Percentiles rank a stretch among this genome's conserved stretches.
phyloP scores from a whole-genome alignment of 2,113 vertebrate genomes.

The Puffinus mauretanicus region DNA sequence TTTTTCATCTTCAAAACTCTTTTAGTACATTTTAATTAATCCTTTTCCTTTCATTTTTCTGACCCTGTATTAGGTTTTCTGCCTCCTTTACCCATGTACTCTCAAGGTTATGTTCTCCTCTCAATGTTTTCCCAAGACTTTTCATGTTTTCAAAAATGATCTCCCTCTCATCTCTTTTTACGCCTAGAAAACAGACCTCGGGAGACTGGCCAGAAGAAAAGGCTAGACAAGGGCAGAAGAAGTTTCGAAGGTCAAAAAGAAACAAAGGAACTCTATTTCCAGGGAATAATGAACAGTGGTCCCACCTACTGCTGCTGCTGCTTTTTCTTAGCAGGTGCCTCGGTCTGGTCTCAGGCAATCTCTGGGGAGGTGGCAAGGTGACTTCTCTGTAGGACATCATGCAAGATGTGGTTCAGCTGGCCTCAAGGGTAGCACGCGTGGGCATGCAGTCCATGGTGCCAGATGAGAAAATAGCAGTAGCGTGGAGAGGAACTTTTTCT shows the following conservation, averaged over 20 bases:
- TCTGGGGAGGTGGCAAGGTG: background rate
- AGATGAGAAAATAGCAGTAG: background rate
- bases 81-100: background rate
- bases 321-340: background rate
- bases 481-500: background rate
- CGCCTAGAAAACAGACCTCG: background rate
- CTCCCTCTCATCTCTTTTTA: background rate
- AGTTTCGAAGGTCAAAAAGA: background rate
- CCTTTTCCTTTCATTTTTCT: background rate
- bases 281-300: background rate
- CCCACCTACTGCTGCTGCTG: background rate
- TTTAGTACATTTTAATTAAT: conserved; percentile 44
- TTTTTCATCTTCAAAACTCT: conserved; percentile 24
- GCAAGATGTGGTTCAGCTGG: background rate
- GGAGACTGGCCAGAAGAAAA: background rate
- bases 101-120: conserved; percentile 16
- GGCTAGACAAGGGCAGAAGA: background rate
- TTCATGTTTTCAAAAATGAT: background rate
- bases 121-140: background rate
- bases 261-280: background rate
- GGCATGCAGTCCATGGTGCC: background rate
- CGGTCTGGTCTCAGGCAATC: background rate
- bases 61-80: background rate
- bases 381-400: background rate
- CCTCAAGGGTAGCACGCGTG: background rate